Evolutionary conservation across 2,888 invertebrate genomes (phyloP), one percentile per base, ranked within the genome.

Genomic region (Oligia fasciuncula): DNA sequence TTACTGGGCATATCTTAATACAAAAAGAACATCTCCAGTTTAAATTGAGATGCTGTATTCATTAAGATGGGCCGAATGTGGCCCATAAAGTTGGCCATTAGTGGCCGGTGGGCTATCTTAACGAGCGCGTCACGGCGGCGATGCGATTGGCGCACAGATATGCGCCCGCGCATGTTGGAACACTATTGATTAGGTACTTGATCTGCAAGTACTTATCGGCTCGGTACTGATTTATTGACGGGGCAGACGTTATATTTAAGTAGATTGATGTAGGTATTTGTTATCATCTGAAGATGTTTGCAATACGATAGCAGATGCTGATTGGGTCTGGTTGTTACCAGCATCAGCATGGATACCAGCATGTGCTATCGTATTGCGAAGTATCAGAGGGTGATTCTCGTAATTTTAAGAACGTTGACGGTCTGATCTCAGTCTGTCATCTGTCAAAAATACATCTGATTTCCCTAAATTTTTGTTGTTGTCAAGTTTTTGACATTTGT

Each of bases 71-170:
- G 3, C 43, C 57, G 19, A 76, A 84, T 81, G 88, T 80, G 84
- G 85, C 71, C 88, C 66, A 85, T 86, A 86, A 88, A 76, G 49
- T 51, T 83, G 81, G 65, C 83, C 85, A 86, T 86, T 89, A 89
- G 78, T 79, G 73, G 85, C 62, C 74, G 72, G 57, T 87, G 72
- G 78, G 71, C 76, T 85, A 85, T 92, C 92, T 92, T 90, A 92
- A 94, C 92, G 93, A 93, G 92, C 89, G 90, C 90, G 91, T 93
- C 93, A 93, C 93, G 93, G 83, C 93, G 93, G 83, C 79, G 91
- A 92, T 91, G 90, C 89, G 88, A 93, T 93, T 89, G 91, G 90
- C 92, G 90, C 89, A 88, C 85, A 75, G 84, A 78, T 84, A 79
- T 66, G 76, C 74, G 74, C 70, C 23, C 54, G 63, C 73, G 79